Evolutionary conservation across 2,113 vertebrate genomes (phyloP).

Genomic region (Corydoras sp.): DNA sequence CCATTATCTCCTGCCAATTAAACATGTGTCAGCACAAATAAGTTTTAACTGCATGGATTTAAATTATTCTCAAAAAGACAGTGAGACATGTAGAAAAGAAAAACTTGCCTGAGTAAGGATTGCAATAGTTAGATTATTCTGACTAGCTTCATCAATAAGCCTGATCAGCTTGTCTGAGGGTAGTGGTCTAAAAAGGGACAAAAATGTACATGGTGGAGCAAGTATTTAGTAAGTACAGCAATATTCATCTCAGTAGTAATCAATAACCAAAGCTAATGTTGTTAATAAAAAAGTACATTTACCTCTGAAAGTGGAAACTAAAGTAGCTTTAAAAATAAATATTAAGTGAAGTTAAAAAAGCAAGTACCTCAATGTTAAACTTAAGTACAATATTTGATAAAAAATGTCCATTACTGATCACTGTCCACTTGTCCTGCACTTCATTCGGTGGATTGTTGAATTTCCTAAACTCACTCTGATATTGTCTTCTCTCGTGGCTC

Average conservation of each 20-base stretch:
- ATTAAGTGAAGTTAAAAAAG: neutral
- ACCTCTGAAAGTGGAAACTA: too few species aligned
- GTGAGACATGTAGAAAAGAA: neutral
- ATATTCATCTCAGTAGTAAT: too few species aligned
- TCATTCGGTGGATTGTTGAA: neutral
- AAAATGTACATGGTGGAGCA: neutral
- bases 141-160: conserved; percentile 88
- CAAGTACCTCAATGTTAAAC: too few species aligned
- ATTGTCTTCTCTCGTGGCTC: conserved; percentile 93
- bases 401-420: too few species aligned
- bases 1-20: conserved; percentile 84
- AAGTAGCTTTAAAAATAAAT: neutral
- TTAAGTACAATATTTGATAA: too few species aligned
- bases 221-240: too few species aligned
- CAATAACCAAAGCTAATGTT: too few species aligned
- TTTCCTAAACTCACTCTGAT: conserved; percentile 65
- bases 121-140: conserved; percentile 80
- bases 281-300: too few species aligned
- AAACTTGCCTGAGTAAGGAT: conserved; percentile 83
- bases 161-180: conserved; percentile 76
- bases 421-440: neutral
- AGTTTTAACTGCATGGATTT: neutral
- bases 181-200: conserved; percentile 60
- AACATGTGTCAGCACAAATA: neutral
- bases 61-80: neutral